Evolutionary conservation across 2,888 invertebrate species (phyloP), one percentile per base, ranked within the genome.

Genomic region (Erannis defoliaria): DNA sequence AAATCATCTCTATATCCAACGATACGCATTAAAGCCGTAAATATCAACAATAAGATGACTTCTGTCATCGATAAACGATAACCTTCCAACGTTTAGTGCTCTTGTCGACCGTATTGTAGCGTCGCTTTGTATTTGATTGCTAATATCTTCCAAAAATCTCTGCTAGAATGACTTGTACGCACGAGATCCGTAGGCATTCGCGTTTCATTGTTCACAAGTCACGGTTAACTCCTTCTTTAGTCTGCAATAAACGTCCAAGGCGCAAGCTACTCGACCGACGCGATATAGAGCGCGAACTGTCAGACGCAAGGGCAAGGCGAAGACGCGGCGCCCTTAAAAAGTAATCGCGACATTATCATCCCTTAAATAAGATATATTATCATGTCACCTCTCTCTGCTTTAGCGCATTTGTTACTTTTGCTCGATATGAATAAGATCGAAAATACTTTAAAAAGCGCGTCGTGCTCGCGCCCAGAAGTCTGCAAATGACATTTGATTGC

Each of bases 401-500:
- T 1, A 6, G 10, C 10, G 4, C 8, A 3, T 42, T 12, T 42
- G n/a, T 4, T 19, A 2, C 6, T 42, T 19, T 40, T 19, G 12
- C 0, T 10, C 16, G 9, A 26, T 29, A n/a, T 66, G 69, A 74
- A 72, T 75, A 73, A 75, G 8, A 18, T 19, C 31, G 12, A 18
- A 46, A 31, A 19, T 19, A 12, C 31, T 6, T 18, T 42, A 9
- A 42, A 2, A 21, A 1, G n/a, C 43, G 16, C 16, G 40, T 9
- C 1, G 19, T 19, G 3, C 4, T 12, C 46, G 73, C 73, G 64
- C 70, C 72, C 68, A 73, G 75, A 72, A 70, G 73, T 75, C 76
- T 69, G 73, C 76, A 74, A 76, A 76, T 80, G 71, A 76, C 75
- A 76, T 74, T 76, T 77, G 79, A 80, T 81, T 81, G 78, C 70